A percentile compares a stretch with the other conserved stretches of the same genome.
Conservation (phyloP, 2,888 invertebrate genomes). For the Tyria jacobaeae region DNA sequence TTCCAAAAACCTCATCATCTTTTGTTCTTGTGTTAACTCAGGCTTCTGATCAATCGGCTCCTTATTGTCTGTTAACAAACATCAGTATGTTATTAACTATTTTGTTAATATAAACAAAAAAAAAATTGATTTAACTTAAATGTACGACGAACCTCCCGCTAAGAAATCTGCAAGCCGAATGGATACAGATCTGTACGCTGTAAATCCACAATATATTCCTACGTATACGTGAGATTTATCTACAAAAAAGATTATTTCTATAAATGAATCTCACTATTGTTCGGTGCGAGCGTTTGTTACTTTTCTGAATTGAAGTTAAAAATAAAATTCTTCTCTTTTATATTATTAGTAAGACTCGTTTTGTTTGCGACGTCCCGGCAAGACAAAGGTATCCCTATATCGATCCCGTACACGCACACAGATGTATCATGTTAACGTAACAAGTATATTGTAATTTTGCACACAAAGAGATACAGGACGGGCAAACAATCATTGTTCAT, state of each 20-base stretch:
- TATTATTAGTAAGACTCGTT: constrained; percentile 84
- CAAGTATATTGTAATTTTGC: constrained; percentile 86
- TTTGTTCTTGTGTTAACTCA: constrained; percentile 86
- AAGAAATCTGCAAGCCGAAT: constrained; percentile 72
- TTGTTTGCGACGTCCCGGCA: constrained; percentile 85
- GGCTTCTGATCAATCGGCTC: constrained; percentile 86
- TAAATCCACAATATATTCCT: constrained; percentile 76
- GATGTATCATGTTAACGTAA: constrained; percentile 80
- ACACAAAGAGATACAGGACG: constrained; percentile 85
- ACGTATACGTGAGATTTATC: constrained; percentile 84
- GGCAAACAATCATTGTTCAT: constrained; percentile 87
- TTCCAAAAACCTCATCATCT: constrained; percentile 81
- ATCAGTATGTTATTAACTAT: constrained; percentile 28
- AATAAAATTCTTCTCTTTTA: constrained; percentile 86
- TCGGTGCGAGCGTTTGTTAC: constrained; percentile 82
- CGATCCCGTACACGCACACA: constrained; percentile 82
- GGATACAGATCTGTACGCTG: constrained; percentile 72
- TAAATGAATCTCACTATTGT: constrained; percentile 84
- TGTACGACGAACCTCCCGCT: constrained; percentile 72
- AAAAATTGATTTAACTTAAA: constrained; percentile 37
- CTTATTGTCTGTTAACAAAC: constrained; percentile 81
- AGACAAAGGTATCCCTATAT: constrained; percentile 85
- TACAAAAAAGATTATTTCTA: constrained; percentile 86
- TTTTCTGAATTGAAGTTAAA: constrained; percentile 86
- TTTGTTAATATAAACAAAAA: constrained; percentile 38